Conservation (phyloP, 1,140 invertebrate species). For the Bombus huntii region DNA sequence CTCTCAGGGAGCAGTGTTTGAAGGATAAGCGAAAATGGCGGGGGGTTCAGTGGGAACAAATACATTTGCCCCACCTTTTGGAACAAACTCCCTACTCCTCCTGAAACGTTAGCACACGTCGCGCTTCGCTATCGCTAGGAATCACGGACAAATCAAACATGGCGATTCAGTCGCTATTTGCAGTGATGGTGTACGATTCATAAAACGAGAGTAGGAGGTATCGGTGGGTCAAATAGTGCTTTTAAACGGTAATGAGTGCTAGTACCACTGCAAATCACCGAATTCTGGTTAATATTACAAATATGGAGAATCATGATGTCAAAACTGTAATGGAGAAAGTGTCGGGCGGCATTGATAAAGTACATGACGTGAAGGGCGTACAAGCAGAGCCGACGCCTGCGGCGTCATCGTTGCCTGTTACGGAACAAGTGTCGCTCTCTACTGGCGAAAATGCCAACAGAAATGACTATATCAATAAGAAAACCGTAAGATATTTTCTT, state of each 20-base stretch:
- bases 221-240: constrained; percentile 59
- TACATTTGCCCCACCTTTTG: constrained; percentile 36
- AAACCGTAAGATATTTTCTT: constrained; percentile 63
- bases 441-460: constrained; percentile 64
- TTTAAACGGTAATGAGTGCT: constrained; percentile 72
- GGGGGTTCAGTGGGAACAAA: constrained; percentile 8
- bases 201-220: constrained; percentile 55
- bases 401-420: constrained; percentile 63
- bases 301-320: constrained; percentile 70
- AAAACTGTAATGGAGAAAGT: constrained; percentile 63
- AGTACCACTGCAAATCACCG: constrained; percentile 69
- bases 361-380: constrained; percentile 69
- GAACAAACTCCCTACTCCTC: constrained; percentile 21
- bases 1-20: constrained; percentile 2
- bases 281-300: constrained; percentile 70
- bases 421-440: constrained; percentile 67
- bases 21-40: constrained; percentile 10
- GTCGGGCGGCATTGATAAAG: constrained; percentile 56
- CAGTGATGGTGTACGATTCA: constrained; percentile 74
- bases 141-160: constrained; percentile 80
- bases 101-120: constrained; percentile 63
- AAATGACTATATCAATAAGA: constrained; percentile 53
- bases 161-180: constrained; percentile 80
- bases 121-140: constrained; percentile 66
- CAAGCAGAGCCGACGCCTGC: constrained; percentile 74